A percentile compares a stretch with the other conserved stretches of the same genome.
These are phyloP conservation scores for Trichonephila inaurata DNA, from an alignment of 1,140 invertebrate genomes.

Conservation along the genomic window DNA sequence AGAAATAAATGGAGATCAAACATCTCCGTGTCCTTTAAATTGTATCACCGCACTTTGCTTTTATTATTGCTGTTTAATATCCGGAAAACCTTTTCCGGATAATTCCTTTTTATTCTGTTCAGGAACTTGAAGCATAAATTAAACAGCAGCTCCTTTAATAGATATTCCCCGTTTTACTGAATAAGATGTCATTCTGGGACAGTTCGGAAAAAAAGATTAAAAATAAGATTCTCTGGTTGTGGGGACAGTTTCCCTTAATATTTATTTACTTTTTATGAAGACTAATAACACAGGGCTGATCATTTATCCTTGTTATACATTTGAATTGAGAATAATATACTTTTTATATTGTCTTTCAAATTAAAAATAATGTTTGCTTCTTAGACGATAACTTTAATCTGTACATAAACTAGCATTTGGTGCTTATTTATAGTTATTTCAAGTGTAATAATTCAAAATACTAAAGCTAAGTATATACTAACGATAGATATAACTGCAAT, in stretches of 20 bases:
- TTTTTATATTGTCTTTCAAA: too few species aligned
- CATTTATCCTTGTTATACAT: neutral
- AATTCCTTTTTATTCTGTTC: neutral
- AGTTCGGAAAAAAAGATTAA: neutral
- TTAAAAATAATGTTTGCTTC: too few species aligned
- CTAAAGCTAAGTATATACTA: too few species aligned
- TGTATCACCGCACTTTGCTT: neutral
- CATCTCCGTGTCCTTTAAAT: neutral
- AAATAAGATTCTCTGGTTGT: neutral
- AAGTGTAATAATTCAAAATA: too few species aligned
- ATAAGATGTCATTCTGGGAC: neutral
- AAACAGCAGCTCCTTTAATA: neutral
- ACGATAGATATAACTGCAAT: too few species aligned
- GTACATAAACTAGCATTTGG: too few species aligned
- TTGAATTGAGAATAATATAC: too few species aligned
- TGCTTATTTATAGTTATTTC: too few species aligned
- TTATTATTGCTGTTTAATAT: neutral
- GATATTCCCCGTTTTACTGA: rapidly evolving
- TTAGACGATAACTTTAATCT: too few species aligned
- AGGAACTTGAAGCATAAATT: neutral
- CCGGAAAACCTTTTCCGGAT: neutral
- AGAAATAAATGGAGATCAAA: too few species aligned
- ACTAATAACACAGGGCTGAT: neutral
- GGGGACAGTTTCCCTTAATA: neutral
- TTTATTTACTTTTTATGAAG: neutral